Evolutionary conservation across 2,797 vertebrate genomes (phyloP).

Genomic region (Intellagama lesueurii): DNA sequence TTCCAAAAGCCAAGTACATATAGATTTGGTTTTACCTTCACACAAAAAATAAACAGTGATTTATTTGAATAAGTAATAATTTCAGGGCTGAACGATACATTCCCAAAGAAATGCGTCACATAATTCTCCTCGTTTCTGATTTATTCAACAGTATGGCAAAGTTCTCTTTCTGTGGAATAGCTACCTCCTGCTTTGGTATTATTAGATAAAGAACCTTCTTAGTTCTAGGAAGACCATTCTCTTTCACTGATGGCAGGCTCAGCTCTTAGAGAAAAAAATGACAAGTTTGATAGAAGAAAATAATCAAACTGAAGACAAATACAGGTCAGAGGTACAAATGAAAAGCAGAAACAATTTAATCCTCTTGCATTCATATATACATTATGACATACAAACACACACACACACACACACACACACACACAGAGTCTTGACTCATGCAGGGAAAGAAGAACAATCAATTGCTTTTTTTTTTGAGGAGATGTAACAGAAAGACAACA

Average conservation of each 20-base stretch:
- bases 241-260: not conserved
- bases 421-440: not conserved
- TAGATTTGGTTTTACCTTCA: not conserved
- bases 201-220: not conserved
- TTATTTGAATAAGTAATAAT: slow-evolving; percentile 26
- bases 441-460: not conserved
- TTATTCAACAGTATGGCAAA: not conserved
- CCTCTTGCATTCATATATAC: not conserved
- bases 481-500: slow-evolving; percentile 2
- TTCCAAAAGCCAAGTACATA: not conserved
- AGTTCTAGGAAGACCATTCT: not conserved
- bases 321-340: not conserved
- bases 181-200: not conserved
- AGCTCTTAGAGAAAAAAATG: not conserved
- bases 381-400: too few relatives aligned
- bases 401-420: too few relatives aligned
- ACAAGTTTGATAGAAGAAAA: not conserved
- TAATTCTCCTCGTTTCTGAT: not conserved
- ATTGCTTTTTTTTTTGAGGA: not conserved
- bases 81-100: not conserved
- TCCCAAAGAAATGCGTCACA: not conserved
- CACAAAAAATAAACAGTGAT: not conserved
- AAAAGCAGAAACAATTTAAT: not conserved
- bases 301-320: not conserved
- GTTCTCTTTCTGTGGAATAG: not conserved